phyloP scores from a whole-genome alignment of 2,888 invertebrate genomes.

The Embidobia sp. region DNA sequence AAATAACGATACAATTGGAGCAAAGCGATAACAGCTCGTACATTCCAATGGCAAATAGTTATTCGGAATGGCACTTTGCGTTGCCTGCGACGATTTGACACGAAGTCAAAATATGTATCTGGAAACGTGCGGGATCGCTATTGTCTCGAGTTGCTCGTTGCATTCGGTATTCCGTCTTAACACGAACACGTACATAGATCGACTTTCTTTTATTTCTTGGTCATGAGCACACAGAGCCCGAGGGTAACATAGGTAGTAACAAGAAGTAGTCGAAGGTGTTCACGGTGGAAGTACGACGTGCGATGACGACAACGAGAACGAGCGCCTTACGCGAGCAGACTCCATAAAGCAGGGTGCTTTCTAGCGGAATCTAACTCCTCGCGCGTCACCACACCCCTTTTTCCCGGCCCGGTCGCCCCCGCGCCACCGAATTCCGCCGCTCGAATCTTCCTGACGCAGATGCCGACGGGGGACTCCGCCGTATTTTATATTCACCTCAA shows the following conservation, averaged over 20 bases:
- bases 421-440: slow-evolving; percentile 51
- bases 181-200: slow-evolving; percentile 35
- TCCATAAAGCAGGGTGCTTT: slow-evolving; percentile 70
- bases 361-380: slow-evolving; percentile 59
- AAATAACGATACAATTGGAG: no score
- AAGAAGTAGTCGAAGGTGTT: slow-evolving; percentile 62
- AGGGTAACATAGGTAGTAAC: slow-evolving; percentile 60
- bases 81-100: slow-evolving; percentile 18
- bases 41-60: background rate
- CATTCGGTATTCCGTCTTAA: slow-evolving; percentile 49
- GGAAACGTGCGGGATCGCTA: slow-evolving; percentile 35
- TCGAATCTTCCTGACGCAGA: slow-evolving; percentile 71
- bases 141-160: slow-evolving; percentile 42
- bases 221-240: slow-evolving; percentile 44
- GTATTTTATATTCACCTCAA: slow-evolving; percentile 78
- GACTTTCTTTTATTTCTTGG: slow-evolving; percentile 53
- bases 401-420: slow-evolving; percentile 10
- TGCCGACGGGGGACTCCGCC: slow-evolving; percentile 67
- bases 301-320: slow-evolving; percentile 64
- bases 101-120: slow-evolving; percentile 47
- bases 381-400: slow-evolving; percentile 13
- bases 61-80: slow-evolving; percentile 10
- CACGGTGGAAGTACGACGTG: slow-evolving; percentile 52
- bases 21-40: background rate
- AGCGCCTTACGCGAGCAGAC: slow-evolving; percentile 73